phyloP scores from a whole-genome alignment of 1,140 invertebrate genomes.

The Aricia agestis region DNA sequence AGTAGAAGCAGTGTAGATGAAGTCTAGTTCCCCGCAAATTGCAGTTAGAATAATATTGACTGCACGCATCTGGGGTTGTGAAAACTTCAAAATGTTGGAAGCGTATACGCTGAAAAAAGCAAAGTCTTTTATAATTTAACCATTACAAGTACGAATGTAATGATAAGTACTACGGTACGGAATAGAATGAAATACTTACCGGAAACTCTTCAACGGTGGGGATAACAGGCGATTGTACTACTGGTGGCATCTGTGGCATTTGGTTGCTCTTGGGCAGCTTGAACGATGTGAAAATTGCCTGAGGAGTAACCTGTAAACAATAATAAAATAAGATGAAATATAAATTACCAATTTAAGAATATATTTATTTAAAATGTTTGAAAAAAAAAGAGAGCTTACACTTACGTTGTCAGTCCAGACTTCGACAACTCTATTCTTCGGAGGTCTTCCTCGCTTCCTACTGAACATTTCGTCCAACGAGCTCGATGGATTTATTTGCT shows the following conservation, averaged over 20 bases:
- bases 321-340: conserved; percentile 33
- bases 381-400: conserved; percentile 30
- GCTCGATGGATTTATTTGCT: conserved; percentile 81
- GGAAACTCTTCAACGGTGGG: conserved; percentile 75
- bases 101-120: conserved; percentile 64
- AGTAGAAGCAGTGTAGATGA: conserved; percentile 68
- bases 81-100: conserved; percentile 74
- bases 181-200: conserved; percentile 48
- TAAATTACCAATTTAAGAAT: conserved; percentile 18
- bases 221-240: conserved; percentile 67
- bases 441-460: conserved; percentile 91
- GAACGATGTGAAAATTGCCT: conserved; percentile 95
- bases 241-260: conserved; percentile 74
- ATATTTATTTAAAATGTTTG: background rate
- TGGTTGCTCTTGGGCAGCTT: conserved; percentile 87
- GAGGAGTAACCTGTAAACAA: conserved; percentile 80
- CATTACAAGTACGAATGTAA: background rate
- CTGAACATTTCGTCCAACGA: conserved; percentile 92
- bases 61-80: conserved; percentile 59
- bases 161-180: background rate
- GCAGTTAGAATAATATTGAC: conserved; percentile 59
- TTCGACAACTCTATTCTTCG: conserved; percentile 94
- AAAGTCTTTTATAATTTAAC: conserved; percentile 16
- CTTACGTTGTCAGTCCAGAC: conserved; percentile 89
- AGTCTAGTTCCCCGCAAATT: conserved; percentile 54